Base-by-base conservation (phyloP, 2,113 vertebrate genomes). In the Amphilophus citrinellus region DNA sequence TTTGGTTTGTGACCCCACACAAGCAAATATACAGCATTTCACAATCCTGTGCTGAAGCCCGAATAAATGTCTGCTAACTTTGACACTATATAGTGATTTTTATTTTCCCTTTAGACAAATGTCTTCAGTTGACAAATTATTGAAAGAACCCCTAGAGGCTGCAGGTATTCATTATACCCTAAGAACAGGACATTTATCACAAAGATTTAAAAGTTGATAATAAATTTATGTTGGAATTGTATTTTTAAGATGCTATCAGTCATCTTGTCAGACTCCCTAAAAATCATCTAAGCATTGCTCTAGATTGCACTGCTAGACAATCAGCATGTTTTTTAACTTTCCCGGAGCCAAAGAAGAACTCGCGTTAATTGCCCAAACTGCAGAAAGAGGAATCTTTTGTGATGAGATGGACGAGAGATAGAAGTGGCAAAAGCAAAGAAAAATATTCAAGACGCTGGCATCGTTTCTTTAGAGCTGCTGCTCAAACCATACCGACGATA, bases 241-340 rank as follows among this genome's bases (percentile, higher is more conserved):
- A 91, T 86, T 94, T 94, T 92, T 86, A 90, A 84, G 82, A 88
- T 62, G 78, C 85, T 1, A 91, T 94, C 85, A 88, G 86, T 93
- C 89, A 87, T 82, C 27, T 3, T 66, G 88, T 77, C 84, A 44
- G 79, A 79, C 6, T 59, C 76, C 35, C 30, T 44, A 61, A 73
- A 82, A 82, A 84, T 79, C 39, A 59, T 44, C 8, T 27, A 24
- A 10, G 10, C 47, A 35, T 82, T 76, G 37, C 65, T 82, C 65
- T 57, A 4, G 47, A 37, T 62, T 61, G 15, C 42, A 15, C 39
- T 4, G 35, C 58, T 47, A 4, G 8, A 39, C 68, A 73, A 47
- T 85, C 17, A 58, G 68, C 71, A 32, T 61, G 20, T 75, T 83
- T 63, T 77, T 66, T 5, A 42, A 61, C 60, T 39, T 61, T 39